Evolutionary conservation across 2,113 vertebrate species (phyloP).

Genomic region (Dipodomys merriami): DNA sequence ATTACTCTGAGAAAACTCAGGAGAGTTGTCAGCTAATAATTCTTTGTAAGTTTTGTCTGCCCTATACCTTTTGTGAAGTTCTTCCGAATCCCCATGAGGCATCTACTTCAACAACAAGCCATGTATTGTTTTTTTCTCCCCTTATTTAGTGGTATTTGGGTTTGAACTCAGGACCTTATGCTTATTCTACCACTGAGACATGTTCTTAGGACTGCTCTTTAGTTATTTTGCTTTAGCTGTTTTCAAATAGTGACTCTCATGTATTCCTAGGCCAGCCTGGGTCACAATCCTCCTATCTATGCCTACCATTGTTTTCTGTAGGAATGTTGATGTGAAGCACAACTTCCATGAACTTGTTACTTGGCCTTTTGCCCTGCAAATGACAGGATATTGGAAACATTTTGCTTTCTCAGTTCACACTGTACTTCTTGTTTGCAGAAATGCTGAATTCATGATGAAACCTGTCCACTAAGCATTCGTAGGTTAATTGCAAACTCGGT

Average conservation of each 20-base stretch:
- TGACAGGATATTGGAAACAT: not conserved
- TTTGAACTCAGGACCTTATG: too few relatives aligned
- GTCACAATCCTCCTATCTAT: too few relatives aligned
- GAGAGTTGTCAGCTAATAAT: not conserved
- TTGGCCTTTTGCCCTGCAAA: conserved; percentile 47
- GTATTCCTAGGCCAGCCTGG: too few relatives aligned
- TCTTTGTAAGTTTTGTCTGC: not conserved
- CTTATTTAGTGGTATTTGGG: not conserved
- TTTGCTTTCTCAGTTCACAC: conserved; percentile 54
- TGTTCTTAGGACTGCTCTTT: too few relatives aligned
- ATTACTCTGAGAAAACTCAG: not conserved
- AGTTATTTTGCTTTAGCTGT: too few relatives aligned
- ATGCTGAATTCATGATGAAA: conserved; percentile 51
- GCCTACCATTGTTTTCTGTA: not conserved
- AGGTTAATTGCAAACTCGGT: conserved; percentile 24
- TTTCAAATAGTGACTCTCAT: too few relatives aligned
- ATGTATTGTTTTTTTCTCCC: not conserved
- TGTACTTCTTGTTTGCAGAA: conserved; percentile 73
- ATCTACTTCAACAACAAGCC: not conserved
- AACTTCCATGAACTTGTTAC: conserved; percentile 44
- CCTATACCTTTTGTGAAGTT: not conserved
- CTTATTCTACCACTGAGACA: too few relatives aligned
- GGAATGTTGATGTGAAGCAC: conserved; percentile 15
- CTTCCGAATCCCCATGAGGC: not conserved
- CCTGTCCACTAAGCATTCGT: conserved; percentile 45